Evolutionary conservation across 2,113 vertebrate species (phyloP), one percentile per base, ranked within the genome.

Genomic region (Cnemophilus loriae): DNA sequence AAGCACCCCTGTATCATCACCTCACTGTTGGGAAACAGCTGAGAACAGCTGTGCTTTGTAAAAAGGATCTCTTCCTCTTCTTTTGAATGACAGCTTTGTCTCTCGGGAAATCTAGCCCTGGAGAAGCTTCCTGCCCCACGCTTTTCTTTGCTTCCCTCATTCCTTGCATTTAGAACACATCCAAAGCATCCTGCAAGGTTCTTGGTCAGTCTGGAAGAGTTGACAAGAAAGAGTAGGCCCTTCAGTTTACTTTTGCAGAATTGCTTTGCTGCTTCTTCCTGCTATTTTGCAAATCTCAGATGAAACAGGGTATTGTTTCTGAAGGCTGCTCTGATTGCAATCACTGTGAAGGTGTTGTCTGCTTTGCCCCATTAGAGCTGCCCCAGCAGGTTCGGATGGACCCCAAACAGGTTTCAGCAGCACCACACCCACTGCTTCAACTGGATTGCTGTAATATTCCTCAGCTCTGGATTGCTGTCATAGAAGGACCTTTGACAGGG

Each of bases 261-360:
- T 75, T 93, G 33, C 37, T 84, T 74, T 67, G 55, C 75, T 84
- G 68, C 68, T 79, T 37, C 37, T 89, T 87, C 60, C 57, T 84
- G 76, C 70, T 61, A 0, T 59, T 79, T 89, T 74, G 65, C 42
- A 77, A 33, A 14, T 74, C 23, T 80, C 42, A 87, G 55, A 80
- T 33, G 41, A 57, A 95, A 89, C 85, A 93, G 92, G 87, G 93
- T 96, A 86, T 90, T 67, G 59, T 67, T 96, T 89, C 35, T 60
- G 73, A 78, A 87, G 88, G 64, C 80, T 78, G 20, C 73, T 53
- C 63, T 79, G 41, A 60, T 67, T 63, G 87, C 78, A 86, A 46
- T 92, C 89, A 94, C 91, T 96, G 83, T 93, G 90, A 92, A 60
- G n/a, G 73, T 89, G 69, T 59, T 90, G 57, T 56, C 91, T 70